Evolutionary conservation across 37 sponge, comb jelly and placozoan genomes (phyloP), one percentile per base, ranked within the genome.

Genomic region (Axinella damicornis): DNA sequence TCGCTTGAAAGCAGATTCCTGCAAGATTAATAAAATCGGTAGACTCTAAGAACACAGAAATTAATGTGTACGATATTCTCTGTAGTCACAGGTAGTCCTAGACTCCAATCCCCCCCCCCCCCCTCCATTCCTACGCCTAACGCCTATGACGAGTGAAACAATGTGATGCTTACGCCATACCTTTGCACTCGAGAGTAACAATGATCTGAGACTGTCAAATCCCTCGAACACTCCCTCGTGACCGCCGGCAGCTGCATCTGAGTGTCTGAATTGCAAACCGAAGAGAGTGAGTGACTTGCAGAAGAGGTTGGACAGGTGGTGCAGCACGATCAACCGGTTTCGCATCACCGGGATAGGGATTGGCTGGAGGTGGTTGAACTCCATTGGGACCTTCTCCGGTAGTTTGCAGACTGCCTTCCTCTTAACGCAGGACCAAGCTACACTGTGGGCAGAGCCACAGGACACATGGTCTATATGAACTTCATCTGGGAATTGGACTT

Each of bases 361-460:
- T 71, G 65, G 67, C 38, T 83, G 88, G 33, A 97, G 76, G n/a
- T 83, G 98, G 70, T 88, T 87, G 77, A 91, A 95, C 83, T 97
- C 98, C 73, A 92, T 81, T 13, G 98, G 96, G 19, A 97, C 71
- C 60, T 73, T 73, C 17, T 72, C 62, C 21, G 96, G 96, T 34
- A 95, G 88, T 2, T 79, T 65, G 65, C 89, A 95, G 16, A 69
- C 62, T 11, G 83, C 69, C 25, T 85, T 83, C 31, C 92, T 77
- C 37, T 70, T 71, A 33, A 89, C 40, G 2, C 95, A 93, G 18
- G 93, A 92, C 98, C 98, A 97, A 9, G 88, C 93, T 35, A 97
- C 76, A 28, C 87, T 93, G 87, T 97, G 98, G 39, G 98, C 98
- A 18, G 96, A 95, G 21, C 98, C 98, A 83, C 95, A 97, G 5